Conservation (phyloP, 2,888 invertebrate species). For the Brachyopa scutellaris region DNA sequence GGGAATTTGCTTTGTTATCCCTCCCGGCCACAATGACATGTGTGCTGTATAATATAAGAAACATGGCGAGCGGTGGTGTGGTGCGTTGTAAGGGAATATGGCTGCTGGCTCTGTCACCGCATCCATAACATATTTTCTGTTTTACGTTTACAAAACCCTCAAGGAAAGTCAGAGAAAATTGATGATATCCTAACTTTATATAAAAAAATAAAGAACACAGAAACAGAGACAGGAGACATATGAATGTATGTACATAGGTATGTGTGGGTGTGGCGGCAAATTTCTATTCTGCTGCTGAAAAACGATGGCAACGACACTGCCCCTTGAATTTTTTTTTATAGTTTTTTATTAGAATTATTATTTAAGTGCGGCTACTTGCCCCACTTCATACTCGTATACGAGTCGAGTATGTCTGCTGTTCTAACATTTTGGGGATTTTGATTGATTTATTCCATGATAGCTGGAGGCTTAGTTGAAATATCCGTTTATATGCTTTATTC, state of each 20-base stretch:
- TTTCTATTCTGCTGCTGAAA: slow-evolving; percentile 41
- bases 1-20: slow-evolving; percentile 65
- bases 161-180: slow-evolving; percentile 38
- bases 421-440: slow-evolving; percentile 35
- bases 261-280: slow-evolving; percentile 23
- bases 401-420: slow-evolving; percentile 9
- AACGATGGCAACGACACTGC: slow-evolving; percentile 15
- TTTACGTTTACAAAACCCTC: slow-evolving; percentile 42
- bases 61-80: slow-evolving; percentile 22
- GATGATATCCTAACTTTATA: slow-evolving; percentile 47
- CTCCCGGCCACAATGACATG: slow-evolving; percentile 62
- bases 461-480: slow-evolving; percentile 52
- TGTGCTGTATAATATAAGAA: slow-evolving; percentile 46
- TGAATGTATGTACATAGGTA: neutral
- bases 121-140: slow-evolving; percentile 49
- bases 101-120: neutral
- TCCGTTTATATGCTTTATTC: slow-evolving; percentile 33
- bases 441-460: slow-evolving; percentile 64
- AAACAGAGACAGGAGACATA: too few relatives aligned
- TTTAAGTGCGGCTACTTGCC: slow-evolving; percentile 34
- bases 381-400: too few relatives aligned
- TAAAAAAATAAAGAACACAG: slow-evolving; percentile 1
- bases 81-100: slow-evolving; percentile 24
- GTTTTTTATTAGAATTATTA: slow-evolving; percentile 56
- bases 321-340: slow-evolving; percentile 5